Evolutionary conservation across 1,140 invertebrate genomes (phyloP).

Genomic region (Zaprionus taronus): DNA sequence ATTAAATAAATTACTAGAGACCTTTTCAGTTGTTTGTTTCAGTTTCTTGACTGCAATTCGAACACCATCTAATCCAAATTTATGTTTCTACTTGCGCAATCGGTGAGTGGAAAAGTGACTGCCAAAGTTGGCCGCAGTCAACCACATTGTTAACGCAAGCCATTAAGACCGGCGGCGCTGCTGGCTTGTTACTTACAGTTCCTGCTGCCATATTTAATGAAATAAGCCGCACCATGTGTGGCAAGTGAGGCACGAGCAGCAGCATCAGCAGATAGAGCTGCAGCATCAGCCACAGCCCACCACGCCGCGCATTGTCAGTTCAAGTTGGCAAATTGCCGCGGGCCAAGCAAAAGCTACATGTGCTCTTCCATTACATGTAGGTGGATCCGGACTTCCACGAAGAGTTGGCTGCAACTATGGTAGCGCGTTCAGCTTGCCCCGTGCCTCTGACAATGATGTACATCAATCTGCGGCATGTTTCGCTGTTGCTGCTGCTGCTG

Average conservation of each 20-base stretch:
- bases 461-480: constrained; percentile 52
- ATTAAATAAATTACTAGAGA: too few relatives aligned
- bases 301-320: constrained; percentile 2
- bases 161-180: constrained; percentile 53
- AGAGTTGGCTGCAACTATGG: neutral
- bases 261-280: neutral
- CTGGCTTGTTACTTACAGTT: constrained; percentile 49
- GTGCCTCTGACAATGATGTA: constrained; percentile 29
- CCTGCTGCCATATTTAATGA: constrained; percentile 67
- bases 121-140: constrained; percentile 48
- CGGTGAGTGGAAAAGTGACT: constrained; percentile 19
- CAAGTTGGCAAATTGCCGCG: constrained; percentile 59
- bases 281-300: neutral
- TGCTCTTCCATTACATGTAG: constrained; percentile 17
- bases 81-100: neutral
- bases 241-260: constrained; percentile 14
- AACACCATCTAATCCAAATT: neutral
- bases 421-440: neutral
- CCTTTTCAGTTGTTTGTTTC: too few relatives aligned
- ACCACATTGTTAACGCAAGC: constrained; percentile 68
- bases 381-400: neutral
- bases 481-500: neutral
- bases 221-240: constrained; percentile 50
- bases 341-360: constrained; percentile 39
- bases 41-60: neutral